Conservation (phyloP, 64 coral and sea anemone genomes). For the Montipora cactus region DNA sequence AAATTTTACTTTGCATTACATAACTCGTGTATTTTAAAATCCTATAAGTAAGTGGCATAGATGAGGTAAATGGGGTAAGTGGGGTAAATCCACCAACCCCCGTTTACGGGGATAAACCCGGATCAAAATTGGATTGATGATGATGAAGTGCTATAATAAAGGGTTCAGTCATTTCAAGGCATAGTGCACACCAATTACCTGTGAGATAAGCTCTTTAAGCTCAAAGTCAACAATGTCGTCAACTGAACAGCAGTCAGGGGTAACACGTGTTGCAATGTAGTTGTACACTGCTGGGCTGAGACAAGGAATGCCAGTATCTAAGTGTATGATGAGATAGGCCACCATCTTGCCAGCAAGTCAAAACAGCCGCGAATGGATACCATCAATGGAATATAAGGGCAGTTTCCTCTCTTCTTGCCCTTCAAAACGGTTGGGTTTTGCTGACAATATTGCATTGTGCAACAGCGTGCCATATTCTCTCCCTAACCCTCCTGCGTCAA, state of each 20-base stretch:
- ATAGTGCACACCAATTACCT: not conserved
- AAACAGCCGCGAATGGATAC: slow-evolving; percentile 15
- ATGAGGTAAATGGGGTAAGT: too few relatives aligned
- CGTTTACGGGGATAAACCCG: too few relatives aligned
- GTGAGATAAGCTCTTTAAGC: not conserved
- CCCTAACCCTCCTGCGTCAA: slow-evolving; percentile 50
- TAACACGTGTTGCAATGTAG: slow-evolving; percentile 20
- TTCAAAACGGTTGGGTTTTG: slow-evolving; percentile 51
- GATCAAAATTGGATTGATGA: too few relatives aligned
- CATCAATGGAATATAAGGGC: slow-evolving; percentile 34
- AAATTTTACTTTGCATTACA: too few relatives aligned
- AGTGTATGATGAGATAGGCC: slow-evolving; percentile 48
- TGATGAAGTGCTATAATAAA: too few relatives aligned
- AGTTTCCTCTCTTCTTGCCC: slow-evolving; percentile 43
- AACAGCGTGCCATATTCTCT: slow-evolving; percentile 66
- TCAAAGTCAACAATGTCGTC: slow-evolving; percentile 32
- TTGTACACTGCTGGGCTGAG: slow-evolving; percentile 42
- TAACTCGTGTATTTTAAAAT: too few relatives aligned
- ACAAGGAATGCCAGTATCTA: slow-evolving; percentile 31
- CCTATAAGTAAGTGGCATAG: too few relatives aligned
- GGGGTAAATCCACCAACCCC: too few relatives aligned
- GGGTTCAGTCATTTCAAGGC: too few relatives aligned
- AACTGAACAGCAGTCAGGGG: slow-evolving; percentile 16
- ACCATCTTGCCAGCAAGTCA: slow-evolving; percentile 56
- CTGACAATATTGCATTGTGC: slow-evolving; percentile 35